phyloP scores from a whole-genome alignment of 2,113 vertebrate species.

The Zosterops hypoxanthus region DNA sequence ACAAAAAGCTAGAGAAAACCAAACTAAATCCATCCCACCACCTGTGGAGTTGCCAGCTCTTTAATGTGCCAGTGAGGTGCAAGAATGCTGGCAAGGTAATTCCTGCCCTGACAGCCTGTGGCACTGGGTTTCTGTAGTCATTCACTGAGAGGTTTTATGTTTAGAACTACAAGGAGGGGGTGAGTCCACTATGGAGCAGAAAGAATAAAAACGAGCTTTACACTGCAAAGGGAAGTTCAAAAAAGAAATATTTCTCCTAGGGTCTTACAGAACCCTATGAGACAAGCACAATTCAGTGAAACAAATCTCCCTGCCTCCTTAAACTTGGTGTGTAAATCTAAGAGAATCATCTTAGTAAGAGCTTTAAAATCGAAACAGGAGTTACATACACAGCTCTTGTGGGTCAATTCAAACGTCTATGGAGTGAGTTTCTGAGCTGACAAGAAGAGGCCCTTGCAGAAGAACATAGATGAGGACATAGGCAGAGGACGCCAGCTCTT shows the following conservation, averaged over 20 bases:
- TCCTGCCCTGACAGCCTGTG: background rate
- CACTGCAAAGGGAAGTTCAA: background rate
- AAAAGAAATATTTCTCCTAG: background rate
- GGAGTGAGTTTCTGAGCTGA: background rate
- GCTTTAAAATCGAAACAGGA: background rate
- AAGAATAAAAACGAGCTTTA: background rate
- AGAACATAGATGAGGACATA: background rate
- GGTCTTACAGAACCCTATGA: background rate
- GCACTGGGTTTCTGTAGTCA: background rate
- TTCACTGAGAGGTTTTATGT: background rate
- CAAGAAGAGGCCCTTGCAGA: background rate
- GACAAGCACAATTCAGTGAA: background rate
- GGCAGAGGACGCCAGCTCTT: background rate
- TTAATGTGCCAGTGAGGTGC: background rate
- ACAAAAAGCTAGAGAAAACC: background rate
- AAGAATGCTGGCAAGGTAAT: background rate
- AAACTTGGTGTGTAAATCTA: background rate
- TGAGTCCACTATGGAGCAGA: background rate
- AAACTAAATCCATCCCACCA: background rate
- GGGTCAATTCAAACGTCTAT: background rate
- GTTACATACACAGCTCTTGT: background rate
- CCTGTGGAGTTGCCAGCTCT: background rate
- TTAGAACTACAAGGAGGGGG: background rate
- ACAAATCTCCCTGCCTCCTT: background rate
- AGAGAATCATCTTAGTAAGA: background rate